phyloP scores from a whole-genome alignment of 2,888 invertebrate genomes.

The Ectobius pallidus region DNA sequence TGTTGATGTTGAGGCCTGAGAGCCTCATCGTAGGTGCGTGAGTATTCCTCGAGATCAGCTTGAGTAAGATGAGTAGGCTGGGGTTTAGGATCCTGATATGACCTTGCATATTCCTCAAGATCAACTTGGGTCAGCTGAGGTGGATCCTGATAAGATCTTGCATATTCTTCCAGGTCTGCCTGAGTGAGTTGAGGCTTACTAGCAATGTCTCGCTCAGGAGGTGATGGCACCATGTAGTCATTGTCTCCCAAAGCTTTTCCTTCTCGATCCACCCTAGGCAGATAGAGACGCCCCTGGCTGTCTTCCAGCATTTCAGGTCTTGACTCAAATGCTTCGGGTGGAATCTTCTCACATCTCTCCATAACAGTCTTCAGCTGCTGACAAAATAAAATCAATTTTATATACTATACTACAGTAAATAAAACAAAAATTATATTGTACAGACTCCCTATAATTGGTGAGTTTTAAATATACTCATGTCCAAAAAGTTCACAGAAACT shows the following conservation, averaged over 20 bases:
- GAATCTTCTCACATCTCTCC: constrained; percentile 70
- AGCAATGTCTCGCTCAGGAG: constrained; percentile 66
- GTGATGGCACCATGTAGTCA: constrained; percentile 72
- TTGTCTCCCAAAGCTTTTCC: constrained; percentile 66
- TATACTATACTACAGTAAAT: no score
- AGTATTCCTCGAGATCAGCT: constrained; percentile 56
- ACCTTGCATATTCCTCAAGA: constrained; percentile 37
- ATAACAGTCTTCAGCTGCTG: constrained; percentile 70
- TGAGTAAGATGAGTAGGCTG: constrained; percentile 47
- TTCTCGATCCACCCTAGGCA: constrained; percentile 67
- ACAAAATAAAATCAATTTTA: neutral
- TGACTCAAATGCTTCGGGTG: constrained; percentile 62
- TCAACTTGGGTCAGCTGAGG: constrained; percentile 49
- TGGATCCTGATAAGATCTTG: constrained; percentile 64
- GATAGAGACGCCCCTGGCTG: constrained; percentile 56
- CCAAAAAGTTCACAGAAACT: no score
- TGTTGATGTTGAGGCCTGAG: constrained; percentile 61
- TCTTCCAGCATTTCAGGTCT: constrained; percentile 52
- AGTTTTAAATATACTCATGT: no score
- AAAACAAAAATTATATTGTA: no score
- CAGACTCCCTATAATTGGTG: no score
- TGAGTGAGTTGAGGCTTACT: constrained; percentile 58
- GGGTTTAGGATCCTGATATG: constrained; percentile 38
- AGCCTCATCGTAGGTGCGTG: constrained; percentile 56
- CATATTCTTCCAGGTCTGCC: constrained; percentile 73